Base-by-base conservation (phyloP, 92 coral and sea anemone species). In the Desmophyllum pertusum region DNA sequence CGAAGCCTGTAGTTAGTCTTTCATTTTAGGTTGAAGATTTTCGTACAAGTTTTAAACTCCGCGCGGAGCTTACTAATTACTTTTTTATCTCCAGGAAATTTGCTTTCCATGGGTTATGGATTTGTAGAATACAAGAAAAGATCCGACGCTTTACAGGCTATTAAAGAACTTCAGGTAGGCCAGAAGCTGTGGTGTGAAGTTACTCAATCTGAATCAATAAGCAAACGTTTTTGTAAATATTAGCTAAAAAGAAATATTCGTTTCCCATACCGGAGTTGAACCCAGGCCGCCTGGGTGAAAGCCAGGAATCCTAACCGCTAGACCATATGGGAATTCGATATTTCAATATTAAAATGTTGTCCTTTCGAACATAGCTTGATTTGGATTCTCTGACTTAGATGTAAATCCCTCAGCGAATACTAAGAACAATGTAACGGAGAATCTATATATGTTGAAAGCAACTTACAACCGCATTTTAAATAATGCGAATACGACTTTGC, bases 301-400 rank as follows among this genome's bases (percentile, higher is more conserved):
- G 85, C 98, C 98, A 95, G 94, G 94, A 95, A 95, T 95, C 98
- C 97, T 95, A 95, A 95, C 98, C 98, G 93, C 98, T 95, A 95
- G 98, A 94, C 98, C 98, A 94, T 95, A 90, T 95, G 98, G 98
- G 98, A 95, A 48, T 74, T 53, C 65, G 65, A 6, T 59, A n/a
- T 4, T 13, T 48, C n/a, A n/a, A n/a, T n/a, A n/a, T n/a, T n/a
- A n/a, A n/a, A n/a, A n/a, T n/a, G n/a, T n/a, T n/a, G n/a, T n/a
- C n/a, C n/a, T n/a, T n/a, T n/a, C n/a, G n/a, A n/a, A n/a, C n/a
- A n/a, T n/a, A n/a, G n/a, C n/a, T n/a, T n/a, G n/a, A n/a, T n/a
- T n/a, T n/a, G n/a, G n/a, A n/a, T n/a, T n/a, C n/a, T n/a, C n/a
- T n/a, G n/a, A n/a, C n/a, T n/a, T n/a, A n/a, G n/a, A n/a, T n/a